These are phyloP conservation scores for Ceratoteleas bidentatus DNA, from an alignment of 1,140 invertebrate species.

Conservation along the genomic window DNA sequence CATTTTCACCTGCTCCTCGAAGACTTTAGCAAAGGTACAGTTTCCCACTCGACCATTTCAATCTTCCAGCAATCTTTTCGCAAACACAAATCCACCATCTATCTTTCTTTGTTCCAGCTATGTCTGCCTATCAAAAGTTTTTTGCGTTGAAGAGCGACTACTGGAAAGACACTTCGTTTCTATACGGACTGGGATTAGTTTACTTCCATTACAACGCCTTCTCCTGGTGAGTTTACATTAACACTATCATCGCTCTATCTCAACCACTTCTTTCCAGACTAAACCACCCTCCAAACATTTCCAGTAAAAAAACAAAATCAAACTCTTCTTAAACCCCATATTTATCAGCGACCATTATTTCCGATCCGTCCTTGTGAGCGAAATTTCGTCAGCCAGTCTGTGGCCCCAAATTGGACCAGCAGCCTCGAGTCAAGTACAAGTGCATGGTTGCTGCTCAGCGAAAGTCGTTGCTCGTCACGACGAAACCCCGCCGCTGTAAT, in stretches of 20 bases:
- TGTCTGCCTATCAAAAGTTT: constrained; percentile 97
- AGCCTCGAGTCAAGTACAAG: neutral
- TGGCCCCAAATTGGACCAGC: no score
- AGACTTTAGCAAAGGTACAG: constrained; percentile 93
- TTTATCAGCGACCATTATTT: no score
- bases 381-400: no score
- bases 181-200: constrained; percentile 96
- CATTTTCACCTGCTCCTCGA: constrained; percentile 95
- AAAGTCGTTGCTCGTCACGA: neutral
- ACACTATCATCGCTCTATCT: constrained; percentile 2
- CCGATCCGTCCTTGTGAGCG: no score
- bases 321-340: no score
- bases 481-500: constrained; percentile 25
- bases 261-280: no score
- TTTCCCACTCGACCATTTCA: no score
- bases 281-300: no score
- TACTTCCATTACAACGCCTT: constrained; percentile 98
- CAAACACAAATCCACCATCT: neutral
- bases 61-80: neutral
- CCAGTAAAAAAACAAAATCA: constrained; percentile 1
- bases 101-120: constrained; percentile 84
- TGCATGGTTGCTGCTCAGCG: neutral
- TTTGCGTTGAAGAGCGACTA: constrained; percentile 89
- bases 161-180: constrained; percentile 94
- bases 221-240: constrained; percentile 91